Percentiles rank a stretch among this genome's conserved stretches.
Conservation (phyloP, 30 jellyfish, hydroid and myxozoan species). For the Hydractinia echinata region DNA sequence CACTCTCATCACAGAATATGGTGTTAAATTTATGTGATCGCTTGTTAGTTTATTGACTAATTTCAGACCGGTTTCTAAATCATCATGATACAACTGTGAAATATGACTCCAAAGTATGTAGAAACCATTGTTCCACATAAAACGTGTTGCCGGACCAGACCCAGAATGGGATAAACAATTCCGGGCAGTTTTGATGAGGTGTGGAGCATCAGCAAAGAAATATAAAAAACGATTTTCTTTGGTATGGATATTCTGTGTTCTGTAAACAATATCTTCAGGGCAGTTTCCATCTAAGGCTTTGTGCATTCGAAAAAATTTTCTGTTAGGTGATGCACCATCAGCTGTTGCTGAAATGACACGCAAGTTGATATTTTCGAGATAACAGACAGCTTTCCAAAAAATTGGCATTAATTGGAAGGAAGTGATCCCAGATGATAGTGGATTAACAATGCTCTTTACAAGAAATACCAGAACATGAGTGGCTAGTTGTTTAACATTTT, state of each 20-base stretch:
- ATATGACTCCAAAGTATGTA: too few relatives aligned
- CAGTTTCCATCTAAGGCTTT: neutral
- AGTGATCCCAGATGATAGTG: too few relatives aligned
- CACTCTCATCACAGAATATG: too few relatives aligned
- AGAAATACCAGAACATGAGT: constrained; percentile 48
- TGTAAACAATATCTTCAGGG: constrained; percentile 23
- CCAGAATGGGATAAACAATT: constrained; percentile 45
- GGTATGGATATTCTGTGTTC: constrained; percentile 29
- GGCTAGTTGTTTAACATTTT: constrained; percentile 36
- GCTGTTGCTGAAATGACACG: constrained; percentile 57
- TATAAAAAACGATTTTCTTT: constrained; percentile 19
- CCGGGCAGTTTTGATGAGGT: constrained; percentile 44
- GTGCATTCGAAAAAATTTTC: constrained; percentile 41
- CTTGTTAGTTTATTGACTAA: too few relatives aligned
- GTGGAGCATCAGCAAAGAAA: constrained; percentile 51
- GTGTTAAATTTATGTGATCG: constrained; percentile 2
- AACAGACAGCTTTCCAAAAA: too few relatives aligned
- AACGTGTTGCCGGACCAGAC: too few relatives aligned
- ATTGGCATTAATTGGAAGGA: constrained; percentile 45
- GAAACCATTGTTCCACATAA: too few relatives aligned
- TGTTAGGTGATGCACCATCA: too few relatives aligned
- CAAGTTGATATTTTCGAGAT: constrained; percentile 36
- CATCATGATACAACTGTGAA: too few relatives aligned
- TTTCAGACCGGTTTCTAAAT: too few relatives aligned
- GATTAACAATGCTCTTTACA: too few relatives aligned